phyloP scores from a whole-genome alignment of 2,888 invertebrate species.

The Ganaspis brasiliensis region DNA sequence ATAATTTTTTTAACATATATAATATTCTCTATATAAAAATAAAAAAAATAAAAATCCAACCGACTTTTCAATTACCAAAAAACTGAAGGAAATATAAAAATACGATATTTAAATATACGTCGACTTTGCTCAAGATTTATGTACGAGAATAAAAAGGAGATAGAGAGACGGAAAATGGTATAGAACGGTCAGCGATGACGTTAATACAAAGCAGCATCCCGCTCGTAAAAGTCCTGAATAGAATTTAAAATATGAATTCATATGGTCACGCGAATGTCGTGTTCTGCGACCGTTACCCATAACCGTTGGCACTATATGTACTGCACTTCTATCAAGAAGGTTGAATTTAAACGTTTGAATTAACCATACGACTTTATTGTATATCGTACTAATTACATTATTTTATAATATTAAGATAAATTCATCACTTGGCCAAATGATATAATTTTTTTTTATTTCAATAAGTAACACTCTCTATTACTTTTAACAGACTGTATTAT shows the following conservation, averaged over 20 bases:
- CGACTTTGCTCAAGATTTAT: slow-evolving; percentile 22
- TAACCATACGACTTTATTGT: background rate
- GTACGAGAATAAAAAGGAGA: slow-evolving; percentile 24
- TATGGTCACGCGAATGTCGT: slow-evolving; percentile 33
- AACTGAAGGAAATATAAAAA: background rate
- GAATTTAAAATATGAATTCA: slow-evolving; percentile 40
- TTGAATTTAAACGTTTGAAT: slow-evolving; percentile 11
- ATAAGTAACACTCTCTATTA: too few species aligned
- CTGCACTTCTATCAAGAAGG: background rate
- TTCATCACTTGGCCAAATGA: too few species aligned
- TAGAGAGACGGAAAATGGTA: slow-evolving; percentile 23
- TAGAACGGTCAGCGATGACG: slow-evolving; percentile 24
- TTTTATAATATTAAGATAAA: too few species aligned
- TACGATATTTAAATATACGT: background rate
- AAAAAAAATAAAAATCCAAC: too few species aligned
- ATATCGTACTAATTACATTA: too few species aligned
- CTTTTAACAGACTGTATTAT: too few species aligned
- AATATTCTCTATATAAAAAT: too few species aligned
- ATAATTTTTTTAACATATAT: too few species aligned
- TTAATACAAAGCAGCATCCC: slow-evolving; percentile 39
- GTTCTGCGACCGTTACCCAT: slow-evolving; percentile 30
- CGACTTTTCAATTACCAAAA: too few species aligned
- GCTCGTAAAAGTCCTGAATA: slow-evolving; percentile 36
- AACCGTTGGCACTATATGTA: slow-evolving; percentile 23
- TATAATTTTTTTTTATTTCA: too few species aligned